Base-by-base conservation (phyloP, 2,113 vertebrate species). In the human region DNA sequence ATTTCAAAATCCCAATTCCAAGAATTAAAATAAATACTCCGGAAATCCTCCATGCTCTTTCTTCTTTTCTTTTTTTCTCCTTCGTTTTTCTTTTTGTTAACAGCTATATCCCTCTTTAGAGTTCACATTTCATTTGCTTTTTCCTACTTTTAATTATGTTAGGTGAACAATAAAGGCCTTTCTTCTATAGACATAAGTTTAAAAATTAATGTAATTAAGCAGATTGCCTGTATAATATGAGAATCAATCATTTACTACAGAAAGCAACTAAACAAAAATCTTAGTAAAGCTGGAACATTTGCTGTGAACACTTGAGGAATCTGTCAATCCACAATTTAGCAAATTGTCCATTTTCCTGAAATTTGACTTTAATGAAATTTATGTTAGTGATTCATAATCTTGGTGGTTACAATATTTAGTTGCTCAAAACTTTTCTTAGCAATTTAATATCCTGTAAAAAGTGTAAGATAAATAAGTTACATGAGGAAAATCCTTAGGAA, bases 1-100 rank as follows among this genome's bases (percentile, higher is more conserved):
- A 97, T 97, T 98, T 98, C 89, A 97, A 97, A 98, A 79, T 92
- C 89, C 80, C 97, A 93, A 95, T 92, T 98, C 70, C 14, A 93
- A 35, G 6, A 93, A 97, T 95, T 97, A 94, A 96, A 93, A 93
- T 96, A 81, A 92, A 81, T 76, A 66, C 84, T 91, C 48, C 83
- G 61, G 83, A 98, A 98, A 97, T 95, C 52, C 20, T 97, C 35
- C 32, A 27, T 8, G 40, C 59, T 79, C 57, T 64, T 79, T 50
- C 17, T 68, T 55, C 25, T 66, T 23, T 13, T 14, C 30, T 64
- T 64, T 17, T 72, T 76, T 52, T 75, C 80, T 72, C n/a, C 38
- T 61, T 18, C 8, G 6, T 55, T 61, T 9, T 83, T 96, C 88
- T 23, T 66, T 75, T 35, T 91, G 70, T 90, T 91, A 93, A 85